A percentile compares a stretch with the other conserved stretches of the same genome.
phyloP scores from a whole-genome alignment of 2,797 vertebrate genomes.

The Glyptemys insculpta region DNA sequence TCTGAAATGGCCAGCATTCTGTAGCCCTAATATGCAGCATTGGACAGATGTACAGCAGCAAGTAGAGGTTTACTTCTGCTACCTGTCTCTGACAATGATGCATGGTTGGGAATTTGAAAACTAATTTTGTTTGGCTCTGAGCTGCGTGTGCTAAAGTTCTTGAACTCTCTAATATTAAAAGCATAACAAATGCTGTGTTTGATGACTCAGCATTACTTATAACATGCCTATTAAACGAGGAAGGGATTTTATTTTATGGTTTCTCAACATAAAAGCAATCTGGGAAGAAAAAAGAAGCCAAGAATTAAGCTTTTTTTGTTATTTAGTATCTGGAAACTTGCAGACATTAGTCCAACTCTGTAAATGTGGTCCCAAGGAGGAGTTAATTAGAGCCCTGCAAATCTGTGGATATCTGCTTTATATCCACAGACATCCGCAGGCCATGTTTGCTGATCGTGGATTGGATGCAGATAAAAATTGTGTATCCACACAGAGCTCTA shows the following conservation, averaged over 20 bases:
- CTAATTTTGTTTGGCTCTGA: slow-evolving; percentile 22
- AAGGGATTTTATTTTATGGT: not conserved
- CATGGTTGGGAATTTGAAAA: slow-evolving; percentile 35
- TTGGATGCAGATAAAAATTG: too few species aligned
- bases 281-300: not conserved
- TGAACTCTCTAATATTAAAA: slow-evolving; percentile 12
- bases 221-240: not conserved
- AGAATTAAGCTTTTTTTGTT: not conserved
- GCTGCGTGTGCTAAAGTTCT: not conserved
- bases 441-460: too few species aligned
- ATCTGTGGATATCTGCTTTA: too few species aligned
- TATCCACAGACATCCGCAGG: too few species aligned
- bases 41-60: slow-evolving; percentile 16
- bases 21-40: not conserved
- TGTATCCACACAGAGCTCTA: not conserved
- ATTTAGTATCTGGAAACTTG: not conserved
- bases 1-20: slow-evolving; percentile 9
- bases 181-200: slow-evolving; percentile 21
- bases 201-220: slow-evolving; percentile 24
- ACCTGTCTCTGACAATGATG: slow-evolving; percentile 26
- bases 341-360: not conserved
- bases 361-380: not conserved
- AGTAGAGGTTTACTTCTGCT: not conserved
- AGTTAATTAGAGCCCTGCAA: not conserved
- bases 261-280: slow-evolving; percentile 8